Percentiles rank a stretch among this genome's conserved stretches.
phyloP scores from a whole-genome alignment of 1,140 invertebrate genomes.

The Adoxophyes honmai region DNA sequence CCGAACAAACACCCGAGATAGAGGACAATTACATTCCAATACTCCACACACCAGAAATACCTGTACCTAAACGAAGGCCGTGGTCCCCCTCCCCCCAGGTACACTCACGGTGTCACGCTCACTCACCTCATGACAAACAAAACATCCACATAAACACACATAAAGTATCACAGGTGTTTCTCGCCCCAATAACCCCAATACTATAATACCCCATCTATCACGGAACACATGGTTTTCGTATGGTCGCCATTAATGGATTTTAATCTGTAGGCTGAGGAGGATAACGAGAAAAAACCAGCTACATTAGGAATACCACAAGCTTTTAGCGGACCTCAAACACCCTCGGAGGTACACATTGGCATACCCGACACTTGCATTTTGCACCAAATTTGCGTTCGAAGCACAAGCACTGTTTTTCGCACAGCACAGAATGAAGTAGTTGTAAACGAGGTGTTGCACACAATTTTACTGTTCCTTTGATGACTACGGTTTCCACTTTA shows the following conservation, averaged over 20 bases:
- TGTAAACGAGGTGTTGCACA: constrained; percentile 6
- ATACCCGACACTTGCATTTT: constrained; percentile 37
- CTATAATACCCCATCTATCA: constrained; percentile 12
- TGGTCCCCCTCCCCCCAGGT: constrained; percentile 63
- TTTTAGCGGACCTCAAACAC: constrained; percentile 48
- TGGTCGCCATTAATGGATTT: constrained; percentile 60
- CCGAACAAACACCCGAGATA: constrained; percentile 65
- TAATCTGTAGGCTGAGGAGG: constrained; percentile 65
- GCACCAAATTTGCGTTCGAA: constrained; percentile 32
- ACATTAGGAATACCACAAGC: constrained; percentile 57
- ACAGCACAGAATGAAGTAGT: constrained; percentile 23
- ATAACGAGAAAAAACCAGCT: constrained; percentile 47
- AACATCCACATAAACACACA: constrained; percentile 20
- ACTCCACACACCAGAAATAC: constrained; percentile 48
- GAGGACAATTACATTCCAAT: constrained; percentile 62
- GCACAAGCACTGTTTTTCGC: constrained; percentile 19
- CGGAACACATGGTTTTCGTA: constrained; percentile 31
- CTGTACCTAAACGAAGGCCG: constrained; percentile 54
- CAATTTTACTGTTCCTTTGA: constrained; percentile 14
- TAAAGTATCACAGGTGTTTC: background rate
- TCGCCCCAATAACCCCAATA: constrained; percentile 17
- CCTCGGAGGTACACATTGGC: constrained; percentile 58
- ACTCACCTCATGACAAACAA: constrained; percentile 22
- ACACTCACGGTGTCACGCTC: constrained; percentile 27
- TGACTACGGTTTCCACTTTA: constrained; percentile 11